These are phyloP conservation scores for Drosophila bifasciata DNA, from an alignment of 1,140 invertebrate species.

Conservation along the genomic window DNA sequence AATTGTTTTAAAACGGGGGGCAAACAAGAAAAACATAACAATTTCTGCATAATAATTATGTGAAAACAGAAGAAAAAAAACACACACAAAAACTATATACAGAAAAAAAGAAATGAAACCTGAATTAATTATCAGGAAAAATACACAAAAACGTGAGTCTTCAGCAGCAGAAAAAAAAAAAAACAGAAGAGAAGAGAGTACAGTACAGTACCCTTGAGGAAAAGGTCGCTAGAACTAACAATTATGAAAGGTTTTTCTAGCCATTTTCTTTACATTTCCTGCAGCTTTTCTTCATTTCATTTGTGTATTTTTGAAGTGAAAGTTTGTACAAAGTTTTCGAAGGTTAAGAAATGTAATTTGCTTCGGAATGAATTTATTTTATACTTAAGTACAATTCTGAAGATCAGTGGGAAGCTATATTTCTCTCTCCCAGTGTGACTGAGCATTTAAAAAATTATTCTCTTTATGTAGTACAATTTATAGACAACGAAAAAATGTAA, in stretches of 20 bases:
- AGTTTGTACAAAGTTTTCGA: neutral
- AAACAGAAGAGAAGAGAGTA: constrained; percentile 1
- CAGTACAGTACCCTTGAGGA: constrained; percentile 7
- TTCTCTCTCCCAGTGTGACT: too few species aligned
- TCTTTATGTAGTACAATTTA: too few species aligned
- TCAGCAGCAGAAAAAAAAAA: constrained; percentile 11
- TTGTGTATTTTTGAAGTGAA: constrained; percentile 17
- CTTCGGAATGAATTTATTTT: too few species aligned
- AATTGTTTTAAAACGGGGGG: constrained; percentile 53
- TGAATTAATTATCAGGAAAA: constrained; percentile 70
- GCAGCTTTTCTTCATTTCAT: neutral
- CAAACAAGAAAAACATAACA: constrained; percentile 34
- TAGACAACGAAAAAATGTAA: too few species aligned
- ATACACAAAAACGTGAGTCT: constrained; percentile 49
- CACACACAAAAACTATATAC: neutral
- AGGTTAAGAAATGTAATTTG: too few species aligned
- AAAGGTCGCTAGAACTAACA: constrained; percentile 24
- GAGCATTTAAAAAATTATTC: too few species aligned
- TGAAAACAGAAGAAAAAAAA: constrained; percentile 67
- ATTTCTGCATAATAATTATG: constrained; percentile 75
- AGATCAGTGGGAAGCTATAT: too few species aligned
- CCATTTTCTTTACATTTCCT: constrained; percentile 14
- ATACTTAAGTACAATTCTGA: too few species aligned
- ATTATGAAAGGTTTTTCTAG: constrained; percentile 39
- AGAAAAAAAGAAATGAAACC: constrained; percentile 27